Evolutionary conservation across 1,140 invertebrate genomes (phyloP).

Genomic region (Zaprionus vittiger): DNA sequence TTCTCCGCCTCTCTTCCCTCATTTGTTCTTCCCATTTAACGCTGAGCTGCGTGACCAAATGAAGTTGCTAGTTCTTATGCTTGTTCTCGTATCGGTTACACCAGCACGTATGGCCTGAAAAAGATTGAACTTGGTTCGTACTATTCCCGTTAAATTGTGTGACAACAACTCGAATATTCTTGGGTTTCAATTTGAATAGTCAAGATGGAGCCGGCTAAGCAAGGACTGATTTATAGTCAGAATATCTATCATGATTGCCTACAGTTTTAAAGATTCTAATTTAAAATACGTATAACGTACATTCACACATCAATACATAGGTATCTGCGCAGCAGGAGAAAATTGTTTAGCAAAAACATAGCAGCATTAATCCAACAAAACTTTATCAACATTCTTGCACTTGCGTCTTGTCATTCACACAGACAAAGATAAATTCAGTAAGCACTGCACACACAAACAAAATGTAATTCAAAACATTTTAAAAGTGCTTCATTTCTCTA

Average conservation of each 20-base stretch:
- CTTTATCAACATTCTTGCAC: slow-evolving; percentile 73
- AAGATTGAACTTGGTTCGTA: background rate
- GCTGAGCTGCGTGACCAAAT: slow-evolving; percentile 66
- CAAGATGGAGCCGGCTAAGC: no score
- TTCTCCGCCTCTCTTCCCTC: background rate
- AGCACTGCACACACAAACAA: slow-evolving; percentile 54
- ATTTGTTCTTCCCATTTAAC: slow-evolving; percentile 2
- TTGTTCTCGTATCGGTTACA: slow-evolving; percentile 60
- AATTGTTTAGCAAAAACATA: no score
- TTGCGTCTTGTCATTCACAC: slow-evolving; percentile 52
- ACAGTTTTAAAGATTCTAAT: no score
- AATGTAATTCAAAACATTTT: slow-evolving; percentile 76
- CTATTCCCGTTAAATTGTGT: slow-evolving; percentile 4
- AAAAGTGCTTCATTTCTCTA: slow-evolving; percentile 66
- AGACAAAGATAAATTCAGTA: slow-evolving; percentile 54
- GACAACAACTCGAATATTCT: background rate
- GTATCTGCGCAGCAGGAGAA: no score
- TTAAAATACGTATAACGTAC: no score
- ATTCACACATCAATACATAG: no score
- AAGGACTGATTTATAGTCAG: no score
- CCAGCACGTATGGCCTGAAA: slow-evolving; percentile 5
- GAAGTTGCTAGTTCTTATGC: slow-evolving; percentile 26
- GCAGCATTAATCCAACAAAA: slow-evolving; percentile 17
- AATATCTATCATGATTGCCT: no score
- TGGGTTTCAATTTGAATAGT: no score